Conservation (phyloP, 1,140 invertebrate genomes). For the Monomorium pharaonis region DNA sequence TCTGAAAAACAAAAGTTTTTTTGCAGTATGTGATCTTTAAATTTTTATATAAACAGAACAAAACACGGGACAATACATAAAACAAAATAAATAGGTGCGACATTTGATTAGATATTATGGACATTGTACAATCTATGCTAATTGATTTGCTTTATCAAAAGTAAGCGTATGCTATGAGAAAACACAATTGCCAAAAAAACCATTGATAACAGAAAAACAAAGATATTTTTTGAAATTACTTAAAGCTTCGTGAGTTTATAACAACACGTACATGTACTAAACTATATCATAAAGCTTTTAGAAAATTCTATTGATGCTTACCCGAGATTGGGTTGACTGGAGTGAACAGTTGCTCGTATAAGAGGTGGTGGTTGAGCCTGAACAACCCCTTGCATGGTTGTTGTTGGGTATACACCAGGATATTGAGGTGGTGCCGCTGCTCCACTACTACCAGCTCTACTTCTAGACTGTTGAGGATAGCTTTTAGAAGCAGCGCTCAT, state of each 20-base stretch:
- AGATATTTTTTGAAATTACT: constrained; percentile 42
- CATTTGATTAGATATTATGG: constrained; percentile 18
- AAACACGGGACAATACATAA: background rate
- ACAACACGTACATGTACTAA: constrained; percentile 45
- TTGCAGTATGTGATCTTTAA: background rate
- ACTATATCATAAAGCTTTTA: background rate
- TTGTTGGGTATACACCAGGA: constrained; percentile 82
- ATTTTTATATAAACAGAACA: background rate
- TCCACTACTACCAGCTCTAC: constrained; percentile 77
- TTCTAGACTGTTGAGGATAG: constrained; percentile 78
- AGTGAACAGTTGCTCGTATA: constrained; percentile 84
- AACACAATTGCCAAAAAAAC: constrained; percentile 49
- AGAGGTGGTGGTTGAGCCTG: constrained; percentile 86
- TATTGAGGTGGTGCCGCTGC: constrained; percentile 81
- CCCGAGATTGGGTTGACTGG: constrained; percentile 84
- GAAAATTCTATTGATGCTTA: constrained; percentile 71
- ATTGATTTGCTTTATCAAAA: constrained; percentile 57
- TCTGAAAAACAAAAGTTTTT: constrained; percentile 19
- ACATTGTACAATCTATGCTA: constrained; percentile 33
- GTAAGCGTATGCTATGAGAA: constrained; percentile 59
- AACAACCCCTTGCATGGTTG: constrained; percentile 82
- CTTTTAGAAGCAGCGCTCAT: constrained; percentile 75
- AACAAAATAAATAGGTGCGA: constrained; percentile 16
- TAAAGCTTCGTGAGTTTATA: constrained; percentile 46
- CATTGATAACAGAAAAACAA: constrained; percentile 38